A percentile compares a stretch with the other conserved stretches of the same genome.
These are phyloP conservation scores for Diacarnus erythraeanus DNA, from an alignment of 37 sponge, comb jelly and placozoan genomes.

Conservation along the genomic window DNA sequence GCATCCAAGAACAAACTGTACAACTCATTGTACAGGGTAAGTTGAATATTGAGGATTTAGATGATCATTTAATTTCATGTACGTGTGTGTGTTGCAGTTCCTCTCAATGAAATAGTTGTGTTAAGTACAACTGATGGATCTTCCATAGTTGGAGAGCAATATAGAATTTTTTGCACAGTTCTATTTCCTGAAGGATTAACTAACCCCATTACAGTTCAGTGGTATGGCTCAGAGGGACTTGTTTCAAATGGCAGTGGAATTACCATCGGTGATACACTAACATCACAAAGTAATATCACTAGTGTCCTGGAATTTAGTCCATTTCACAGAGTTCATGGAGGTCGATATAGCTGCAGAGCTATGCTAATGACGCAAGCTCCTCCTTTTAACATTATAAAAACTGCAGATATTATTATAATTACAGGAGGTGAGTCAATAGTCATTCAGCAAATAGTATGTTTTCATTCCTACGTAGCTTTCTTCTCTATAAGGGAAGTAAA, in stretches of 20 bases:
- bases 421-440: slow-evolving; percentile 1
- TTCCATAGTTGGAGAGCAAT: slow-evolving; percentile 1
- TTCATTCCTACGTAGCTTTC: too few species aligned
- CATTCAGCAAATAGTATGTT: too few species aligned
- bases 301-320: slow-evolving; percentile 3
- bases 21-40: slow-evolving; percentile 1
- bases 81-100: slow-evolving; percentile 9
- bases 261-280: not conserved
- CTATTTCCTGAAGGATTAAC: not conserved
- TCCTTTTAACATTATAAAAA: not conserved
- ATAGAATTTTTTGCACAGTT: not conserved
- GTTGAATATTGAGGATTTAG: not conserved
- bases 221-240: not conserved
- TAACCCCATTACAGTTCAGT: not conserved
- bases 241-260: not conserved
- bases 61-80: not conserved
- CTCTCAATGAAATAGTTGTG: not conserved
- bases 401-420: not conserved
- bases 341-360: slow-evolving; percentile 2
- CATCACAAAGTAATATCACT: not conserved
- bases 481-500: too few species aligned
- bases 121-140: not conserved
- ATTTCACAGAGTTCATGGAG: slow-evolving; percentile 4
- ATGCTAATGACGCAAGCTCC: not conserved
- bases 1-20: slow-evolving; percentile 5